These are phyloP conservation scores for Chirona hameri DNA, from an alignment of 2,888 invertebrate genomes.

Conservation along the genomic window DNA sequence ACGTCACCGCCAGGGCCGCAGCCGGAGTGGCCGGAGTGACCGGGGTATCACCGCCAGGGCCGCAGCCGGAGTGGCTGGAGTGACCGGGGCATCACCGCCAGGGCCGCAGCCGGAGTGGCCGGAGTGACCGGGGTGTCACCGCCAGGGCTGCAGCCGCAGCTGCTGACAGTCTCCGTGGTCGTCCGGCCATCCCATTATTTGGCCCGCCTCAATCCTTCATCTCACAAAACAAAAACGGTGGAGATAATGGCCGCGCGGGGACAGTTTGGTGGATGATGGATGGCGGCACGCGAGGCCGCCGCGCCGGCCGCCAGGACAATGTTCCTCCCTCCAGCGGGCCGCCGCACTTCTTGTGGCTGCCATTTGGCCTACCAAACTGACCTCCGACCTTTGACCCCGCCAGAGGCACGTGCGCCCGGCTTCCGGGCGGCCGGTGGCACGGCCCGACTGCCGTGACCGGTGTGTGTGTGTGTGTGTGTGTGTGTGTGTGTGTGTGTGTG, in stretches of 20 bases:
- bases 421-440: neutral
- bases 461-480: neutral
- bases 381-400: constrained; percentile 34
- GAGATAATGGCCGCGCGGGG: neutral
- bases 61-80: too few relatives aligned
- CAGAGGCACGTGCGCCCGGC: constrained; percentile 38
- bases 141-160: too few relatives aligned
- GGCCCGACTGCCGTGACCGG: too few relatives aligned
- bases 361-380: constrained; percentile 2
- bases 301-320: neutral
- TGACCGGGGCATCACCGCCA: too few relatives aligned
- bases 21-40: too few relatives aligned
- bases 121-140: too few relatives aligned
- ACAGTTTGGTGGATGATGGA: neutral
- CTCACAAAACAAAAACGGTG: neutral
- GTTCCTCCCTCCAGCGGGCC: neutral
- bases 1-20: too few relatives aligned
- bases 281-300: neutral
- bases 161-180: too few relatives aligned
- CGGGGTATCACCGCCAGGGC: too few relatives aligned
- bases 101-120: too few relatives aligned
- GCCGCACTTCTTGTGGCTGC: neutral
- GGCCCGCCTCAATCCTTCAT: constrained; percentile 14
- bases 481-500: too few relatives aligned
- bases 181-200: neutral